Percentiles rank a stretch among this genome's conserved stretches.
Evolutionary conservation across 2,888 invertebrate genomes (phyloP).

Genomic region (Drosophila differens): DNA sequence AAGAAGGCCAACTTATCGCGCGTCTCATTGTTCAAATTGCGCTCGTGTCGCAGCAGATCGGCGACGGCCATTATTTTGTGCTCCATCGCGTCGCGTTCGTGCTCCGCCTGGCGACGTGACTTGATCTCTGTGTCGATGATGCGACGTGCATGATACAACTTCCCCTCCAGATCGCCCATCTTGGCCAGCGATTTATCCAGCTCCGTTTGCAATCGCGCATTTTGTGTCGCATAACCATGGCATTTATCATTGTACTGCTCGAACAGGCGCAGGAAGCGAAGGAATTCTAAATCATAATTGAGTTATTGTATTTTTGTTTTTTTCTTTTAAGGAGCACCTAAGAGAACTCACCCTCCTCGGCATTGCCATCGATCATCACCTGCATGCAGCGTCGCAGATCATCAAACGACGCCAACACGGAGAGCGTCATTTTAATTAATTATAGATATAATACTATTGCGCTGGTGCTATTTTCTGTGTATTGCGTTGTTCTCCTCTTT

Average conservation of each 20-base stretch:
- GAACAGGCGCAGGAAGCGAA: conserved; percentile 90
- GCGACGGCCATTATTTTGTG: conserved; percentile 90
- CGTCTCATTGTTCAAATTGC: conserved; percentile 91
- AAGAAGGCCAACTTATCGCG: conserved; percentile 93
- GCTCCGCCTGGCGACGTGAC: conserved; percentile 89
- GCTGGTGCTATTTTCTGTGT: neutral
- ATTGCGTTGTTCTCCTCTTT: neutral
- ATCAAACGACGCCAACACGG: conserved; percentile 90
- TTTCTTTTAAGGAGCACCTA: neutral
- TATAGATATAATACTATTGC: neutral
- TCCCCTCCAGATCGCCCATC: conserved; percentile 91
- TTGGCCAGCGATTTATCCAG: conserved; percentile 90
- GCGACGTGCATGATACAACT: conserved; percentile 92
- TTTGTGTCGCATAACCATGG: conserved; percentile 89
- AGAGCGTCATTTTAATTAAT: conserved; percentile 85
- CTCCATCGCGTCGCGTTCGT: conserved; percentile 91
- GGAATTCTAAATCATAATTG: conserved; percentile 87
- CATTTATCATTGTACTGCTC: conserved; percentile 90
- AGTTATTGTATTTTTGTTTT: neutral
- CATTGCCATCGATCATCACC: conserved; percentile 88
- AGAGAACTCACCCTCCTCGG: conserved; percentile 88
- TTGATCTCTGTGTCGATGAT: conserved; percentile 92
- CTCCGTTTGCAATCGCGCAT: conserved; percentile 89
- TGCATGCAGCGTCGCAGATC: conserved; percentile 89
- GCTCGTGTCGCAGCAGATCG: conserved; percentile 90